Conservation (phyloP, 92 coral and sea anemone species). For the Metridium senile region DNA sequence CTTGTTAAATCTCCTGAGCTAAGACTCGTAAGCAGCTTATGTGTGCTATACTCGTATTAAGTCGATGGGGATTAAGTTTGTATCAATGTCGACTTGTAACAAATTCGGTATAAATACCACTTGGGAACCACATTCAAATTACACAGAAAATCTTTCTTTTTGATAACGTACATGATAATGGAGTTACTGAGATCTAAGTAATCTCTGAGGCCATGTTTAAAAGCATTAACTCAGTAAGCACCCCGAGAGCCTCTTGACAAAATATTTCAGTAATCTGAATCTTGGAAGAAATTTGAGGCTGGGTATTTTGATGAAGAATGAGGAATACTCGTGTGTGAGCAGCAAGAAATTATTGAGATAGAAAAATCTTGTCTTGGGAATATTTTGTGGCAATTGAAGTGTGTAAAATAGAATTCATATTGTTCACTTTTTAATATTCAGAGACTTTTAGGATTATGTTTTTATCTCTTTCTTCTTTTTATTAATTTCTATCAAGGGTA, state of each 20-base stretch:
- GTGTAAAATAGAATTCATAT: too few species aligned
- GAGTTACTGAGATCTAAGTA: neutral
- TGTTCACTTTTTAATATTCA: too few species aligned
- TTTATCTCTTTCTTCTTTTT: too few species aligned
- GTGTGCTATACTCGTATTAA: neutral
- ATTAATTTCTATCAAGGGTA: too few species aligned
- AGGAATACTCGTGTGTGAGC: too few species aligned
- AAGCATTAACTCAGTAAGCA: neutral
- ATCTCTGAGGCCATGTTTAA: neutral
- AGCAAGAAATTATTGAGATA: too few species aligned
- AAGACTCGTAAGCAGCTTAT: conserved; percentile 23
- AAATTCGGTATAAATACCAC: conserved; percentile 13
- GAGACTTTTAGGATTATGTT: too few species aligned
- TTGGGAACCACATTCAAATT: conserved; percentile 8
- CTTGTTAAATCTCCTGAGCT: conserved; percentile 19
- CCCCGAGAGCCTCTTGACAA: neutral
- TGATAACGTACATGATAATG: too few species aligned
- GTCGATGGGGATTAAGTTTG: conserved; percentile 7
- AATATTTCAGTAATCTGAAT: neutral
- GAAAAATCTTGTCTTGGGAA: too few species aligned
- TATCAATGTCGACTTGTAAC: neutral
- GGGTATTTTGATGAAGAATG: neutral
- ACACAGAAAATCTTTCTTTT: neutral
- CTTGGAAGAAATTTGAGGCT: neutral
- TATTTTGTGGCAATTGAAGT: too few species aligned